Evolutionary conservation across 2,113 vertebrate genomes (phyloP), one percentile per base, ranked within the genome.

Genomic region (Oplegnathus fasciatus): DNA sequence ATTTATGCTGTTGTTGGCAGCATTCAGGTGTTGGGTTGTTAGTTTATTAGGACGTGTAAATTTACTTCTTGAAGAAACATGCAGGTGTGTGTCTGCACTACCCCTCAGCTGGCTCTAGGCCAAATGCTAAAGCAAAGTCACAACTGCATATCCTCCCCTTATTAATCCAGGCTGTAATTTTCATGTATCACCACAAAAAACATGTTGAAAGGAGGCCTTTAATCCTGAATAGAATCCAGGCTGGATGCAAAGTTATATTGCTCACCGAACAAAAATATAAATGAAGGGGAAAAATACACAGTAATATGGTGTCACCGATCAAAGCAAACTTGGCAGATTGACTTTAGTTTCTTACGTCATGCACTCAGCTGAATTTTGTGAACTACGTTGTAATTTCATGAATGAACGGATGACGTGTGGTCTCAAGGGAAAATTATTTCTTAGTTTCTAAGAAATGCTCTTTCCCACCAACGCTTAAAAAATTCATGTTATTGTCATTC

Each of bases 21-120:
- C n/a, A 24, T 50, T 75, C 42, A 62, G 73, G 67, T 86, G 71
- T 30, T 34, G 20, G 44, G 15, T 46, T 79, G 60, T 54, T 70
- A 44, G 32, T 86, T 84, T 78, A 82, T 85, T 77, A 75, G 61
- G 42, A 78, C 30, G 86, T 86, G 86, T 85, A 70, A 87, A 90
- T 93, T 46, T 62, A 73, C 82, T 75, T 77, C 52, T 22, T 61
- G 69, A 70, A 62, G 73, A 78, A 73, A 86, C 84, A 86, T 62
- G 87, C 75, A 87, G 78, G 70, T 88, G 91, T 88, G 78, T 82
- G 82, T 88, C 86, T 86, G 84, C 82, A 73, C 32, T 68, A n/a
- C 68, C 66, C 68, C 86, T 78, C 84, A 82, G 42, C 61, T 90
- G 86, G 82, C 82, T 75, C 32, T 14, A 15, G 61, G 52, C 82